Base-by-base conservation (phyloP, 1,140 invertebrate genomes). In the Anthonomus grandis region DNA sequence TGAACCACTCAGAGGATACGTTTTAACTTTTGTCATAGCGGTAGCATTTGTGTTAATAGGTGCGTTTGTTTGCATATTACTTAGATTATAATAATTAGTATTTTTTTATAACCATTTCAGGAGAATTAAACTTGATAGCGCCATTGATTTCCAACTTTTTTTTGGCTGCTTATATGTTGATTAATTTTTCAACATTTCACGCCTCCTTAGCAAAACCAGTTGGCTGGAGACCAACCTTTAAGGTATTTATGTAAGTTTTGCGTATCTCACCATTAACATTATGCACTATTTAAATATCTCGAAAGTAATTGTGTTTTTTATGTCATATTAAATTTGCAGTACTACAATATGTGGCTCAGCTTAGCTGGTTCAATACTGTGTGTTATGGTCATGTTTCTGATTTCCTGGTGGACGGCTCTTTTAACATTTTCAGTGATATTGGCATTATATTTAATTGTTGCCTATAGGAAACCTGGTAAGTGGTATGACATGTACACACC, bases 101-200 rank as follows among this genome's bases (percentile, higher is more conserved):
- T 27, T 52, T 34, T n/a, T 48, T 44, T 50, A 18, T 49, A 41
- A 74, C 70, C 59, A 42, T 67, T 78, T 62, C 76, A 87, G 89
- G 89, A 64, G 87, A 95, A 68, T 74, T 98, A 24, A 95, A 98
- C 73, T 77, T 86, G 25, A 97, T 99, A 61, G 95, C 96, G 23
- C 94, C 95, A 4, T 78, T 98, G 46, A 98, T 99, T 60, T 97
- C 95, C 17, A 98, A 98, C 72, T 98, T 98, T 76, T 98, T 98
- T 77, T 78, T 99, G 65, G 95, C 95, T 60, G 93, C 95, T 4
- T 99, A 98, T 70, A 93, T 92, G 55, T 81, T 99, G 19, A 94
- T 98, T 59, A 98, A 98, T 78, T 98, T 96, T 73, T 92, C 92
- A 46, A 97, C 93, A 41, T 98, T 98, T 75, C 94, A 98, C 78